Base-by-base conservation (phyloP, 1,140 invertebrate species). In the Drosophila santomea region DNA sequence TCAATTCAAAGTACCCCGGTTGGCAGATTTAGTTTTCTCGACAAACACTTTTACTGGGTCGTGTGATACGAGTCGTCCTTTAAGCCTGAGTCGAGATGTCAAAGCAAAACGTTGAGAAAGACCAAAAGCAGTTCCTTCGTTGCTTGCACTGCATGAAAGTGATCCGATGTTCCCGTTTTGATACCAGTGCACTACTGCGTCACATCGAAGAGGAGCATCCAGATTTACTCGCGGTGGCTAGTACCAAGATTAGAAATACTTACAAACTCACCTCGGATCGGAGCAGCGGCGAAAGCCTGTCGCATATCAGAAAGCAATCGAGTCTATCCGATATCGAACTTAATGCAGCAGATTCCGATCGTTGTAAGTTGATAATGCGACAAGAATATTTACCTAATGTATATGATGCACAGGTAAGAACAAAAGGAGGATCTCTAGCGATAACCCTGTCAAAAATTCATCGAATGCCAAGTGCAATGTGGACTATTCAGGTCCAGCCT, bases 141-240 rank as follows among this genome's bases (percentile, higher is more conserved):
- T 92, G 91, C 15, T 38, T 92, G 11, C 85, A 75, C 20, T 92
- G 91, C 52, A 36, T 62, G n/a, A 84, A 92, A 61, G 73, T 75
- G 17, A 56, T 92, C 0, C 44, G 74, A 5, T 88, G 91, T 35
- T 81, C 81, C 0, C 91, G 77, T 4, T 78, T 80, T 36, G 88
- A 92, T 20, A 86, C 79, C 4, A 25, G 15, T 20, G 52, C 54
- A 4, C 38, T 92, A 48, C 35, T 90, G 4, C 44, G 43, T 0
- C 91, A 92, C 51, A 80, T 91, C 6, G 63, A 83, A 10, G 15
- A 38, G 7, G 66, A 92, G 57, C 91, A 92, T 59, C 84, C 85
- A 15, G 85, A 90, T 41, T 61, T 81, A 1, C 58, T 80, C 0
- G 54, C 48, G 0, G 36, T 48, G 39, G 55, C 62, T 20, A 68